These are phyloP conservation scores for Uromys caudimaculatus DNA, from an alignment of 2,797 vertebrate species.

Conservation along the genomic window DNA sequence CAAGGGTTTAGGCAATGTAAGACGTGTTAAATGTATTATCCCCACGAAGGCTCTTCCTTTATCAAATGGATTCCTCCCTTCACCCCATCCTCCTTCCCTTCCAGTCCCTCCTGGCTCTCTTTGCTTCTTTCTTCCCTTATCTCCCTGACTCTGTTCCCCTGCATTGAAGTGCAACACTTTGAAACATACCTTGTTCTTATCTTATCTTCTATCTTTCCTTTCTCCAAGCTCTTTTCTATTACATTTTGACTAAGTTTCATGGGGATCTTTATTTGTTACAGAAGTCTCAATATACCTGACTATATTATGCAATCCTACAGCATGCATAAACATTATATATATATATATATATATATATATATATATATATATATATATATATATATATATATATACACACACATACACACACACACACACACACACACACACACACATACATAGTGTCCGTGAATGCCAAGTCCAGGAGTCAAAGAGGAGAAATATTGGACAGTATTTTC, in stretches of 20 bases:
- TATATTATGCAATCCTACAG: background rate
- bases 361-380: too few relatives aligned
- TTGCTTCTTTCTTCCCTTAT: constrained; percentile 62
- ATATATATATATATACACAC: too few relatives aligned
- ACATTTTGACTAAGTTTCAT: constrained; percentile 61
- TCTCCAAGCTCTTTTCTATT: constrained; percentile 65
- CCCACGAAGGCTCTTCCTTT: background rate
- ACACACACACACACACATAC: too few relatives aligned
- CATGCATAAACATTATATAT: background rate
- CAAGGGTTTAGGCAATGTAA: background rate
- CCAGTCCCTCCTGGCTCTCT: background rate
- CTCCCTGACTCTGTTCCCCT: constrained; percentile 22
- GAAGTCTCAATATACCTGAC: constrained; percentile 27
- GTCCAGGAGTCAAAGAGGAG: background rate
- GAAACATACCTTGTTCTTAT: constrained; percentile 72
- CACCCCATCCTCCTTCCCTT: background rate
- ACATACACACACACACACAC: too few relatives aligned
- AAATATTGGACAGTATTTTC: background rate
- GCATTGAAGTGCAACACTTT: constrained; percentile 69
- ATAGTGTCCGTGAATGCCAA: background rate
- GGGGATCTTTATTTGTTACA: constrained; percentile 54
- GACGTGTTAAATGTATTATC: background rate
- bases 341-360: too few relatives aligned
- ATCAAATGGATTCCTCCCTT: background rate
- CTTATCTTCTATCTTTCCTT: constrained; percentile 73